A percentile compares a stretch with the other conserved stretches of the same genome.
Evolutionary conservation across 2,797 vertebrate species (phyloP).

Genomic region (Sebastes variabilis): DNA sequence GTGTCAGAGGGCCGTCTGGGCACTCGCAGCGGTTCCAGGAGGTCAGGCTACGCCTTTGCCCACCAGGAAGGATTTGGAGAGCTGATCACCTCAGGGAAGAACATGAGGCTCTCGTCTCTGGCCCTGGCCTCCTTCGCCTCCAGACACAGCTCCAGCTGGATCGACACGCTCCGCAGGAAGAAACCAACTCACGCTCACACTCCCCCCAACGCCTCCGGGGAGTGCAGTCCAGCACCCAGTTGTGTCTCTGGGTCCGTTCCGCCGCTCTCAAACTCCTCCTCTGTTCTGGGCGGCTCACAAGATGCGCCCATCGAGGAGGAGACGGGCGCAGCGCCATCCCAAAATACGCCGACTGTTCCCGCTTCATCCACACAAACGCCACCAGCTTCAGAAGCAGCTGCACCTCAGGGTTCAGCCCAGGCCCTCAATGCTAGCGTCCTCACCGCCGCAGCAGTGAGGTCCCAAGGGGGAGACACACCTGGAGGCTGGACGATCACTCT

Average conservation of each 20-base stretch:
- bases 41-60: slow-evolving; percentile 93
- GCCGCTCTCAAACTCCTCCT: slow-evolving; percentile 71
- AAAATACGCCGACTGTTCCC: slow-evolving; percentile 6
- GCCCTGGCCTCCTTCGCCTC: slow-evolving; percentile 86
- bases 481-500: slow-evolving; percentile 69
- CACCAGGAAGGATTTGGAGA: slow-evolving; percentile 96
- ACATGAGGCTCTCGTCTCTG: slow-evolving; percentile 93
- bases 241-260: slow-evolving; percentile 61
- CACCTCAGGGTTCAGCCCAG: slow-evolving; percentile 16
- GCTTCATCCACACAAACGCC: slow-evolving; percentile 6
- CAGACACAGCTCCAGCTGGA: slow-evolving; percentile 89
- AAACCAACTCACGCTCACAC: slow-evolving; percentile 70
- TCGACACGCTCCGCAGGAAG: slow-evolving; percentile 91
- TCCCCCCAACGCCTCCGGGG: slow-evolving; percentile 67
- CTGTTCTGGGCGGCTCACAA: slow-evolving; percentile 62
- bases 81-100: slow-evolving; percentile 95
- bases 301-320: slow-evolving; percentile 69
- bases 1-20: slow-evolving; percentile 84
- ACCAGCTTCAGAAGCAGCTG: slow-evolving; percentile 30
- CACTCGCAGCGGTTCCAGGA: slow-evolving; percentile 78
- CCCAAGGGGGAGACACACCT: slow-evolving; percentile 54
- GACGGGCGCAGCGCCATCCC: neutral
- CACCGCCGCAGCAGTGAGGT: slow-evolving; percentile 17
- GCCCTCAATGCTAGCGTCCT: neutral
- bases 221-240: slow-evolving; percentile 76